Evolutionary conservation across 37 sponge, comb jelly and placozoan genomes (phyloP).

Genomic region (Oopsacas minuta): DNA sequence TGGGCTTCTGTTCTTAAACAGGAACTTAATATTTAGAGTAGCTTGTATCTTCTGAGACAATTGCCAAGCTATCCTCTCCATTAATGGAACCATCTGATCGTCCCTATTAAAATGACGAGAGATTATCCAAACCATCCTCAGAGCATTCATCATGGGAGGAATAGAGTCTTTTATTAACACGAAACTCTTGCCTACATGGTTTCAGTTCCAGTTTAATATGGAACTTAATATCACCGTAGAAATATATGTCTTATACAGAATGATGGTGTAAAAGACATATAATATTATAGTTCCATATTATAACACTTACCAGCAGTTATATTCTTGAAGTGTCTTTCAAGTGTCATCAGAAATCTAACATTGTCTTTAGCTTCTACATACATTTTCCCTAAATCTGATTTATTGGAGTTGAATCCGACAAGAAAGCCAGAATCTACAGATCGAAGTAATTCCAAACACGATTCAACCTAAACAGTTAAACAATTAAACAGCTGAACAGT

Average conservation of each 20-base stretch:
- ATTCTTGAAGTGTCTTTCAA: slow-evolving; percentile 98
- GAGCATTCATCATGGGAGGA: slow-evolving; percentile 91
- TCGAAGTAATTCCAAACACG: slow-evolving; percentile 49
- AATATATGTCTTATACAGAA: no score
- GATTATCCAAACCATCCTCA: slow-evolving; percentile 99
- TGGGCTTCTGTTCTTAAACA: slow-evolving; percentile 44
- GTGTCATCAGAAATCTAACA: slow-evolving; percentile 87
- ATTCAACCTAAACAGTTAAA: slow-evolving; percentile 23
- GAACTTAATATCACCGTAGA: no score
- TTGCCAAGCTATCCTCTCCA: slow-evolving; percentile 94
- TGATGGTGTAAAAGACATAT: no score
- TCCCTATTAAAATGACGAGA: slow-evolving; percentile 97
- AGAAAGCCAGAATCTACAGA: slow-evolving; percentile 34
- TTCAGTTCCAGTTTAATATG: not conserved
- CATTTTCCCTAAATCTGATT: slow-evolving; percentile 70
- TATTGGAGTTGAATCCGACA: slow-evolving; percentile 74
- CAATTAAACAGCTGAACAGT: not conserved
- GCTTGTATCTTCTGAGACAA: slow-evolving; percentile 72
- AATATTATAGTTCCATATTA: not conserved
- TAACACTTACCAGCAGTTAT: slow-evolving; percentile 59
- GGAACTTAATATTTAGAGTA: slow-evolving; percentile 63
- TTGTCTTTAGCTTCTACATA: slow-evolving; percentile 96
- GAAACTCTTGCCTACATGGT: slow-evolving; percentile 45
- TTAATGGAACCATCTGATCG: slow-evolving; percentile 95
- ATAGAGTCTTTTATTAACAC: slow-evolving; percentile 68